phyloP scores from a whole-genome alignment of 2,888 invertebrate genomes.

The Diaperis boleti region DNA sequence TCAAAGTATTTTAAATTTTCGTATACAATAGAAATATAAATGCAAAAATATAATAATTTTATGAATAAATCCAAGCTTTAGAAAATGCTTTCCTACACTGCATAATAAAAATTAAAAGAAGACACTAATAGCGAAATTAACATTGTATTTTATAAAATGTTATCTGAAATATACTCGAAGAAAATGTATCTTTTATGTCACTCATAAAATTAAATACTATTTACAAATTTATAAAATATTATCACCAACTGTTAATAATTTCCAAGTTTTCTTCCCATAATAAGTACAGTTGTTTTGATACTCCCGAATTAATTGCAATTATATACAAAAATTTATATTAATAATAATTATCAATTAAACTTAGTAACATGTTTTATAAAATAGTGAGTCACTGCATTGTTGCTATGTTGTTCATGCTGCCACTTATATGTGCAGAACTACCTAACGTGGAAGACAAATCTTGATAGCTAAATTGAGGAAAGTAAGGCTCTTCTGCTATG shows the following conservation, averaged over 20 bases:
- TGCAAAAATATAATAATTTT: slow-evolving; percentile 10
- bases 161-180: slow-evolving; percentile 9
- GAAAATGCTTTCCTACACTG: slow-evolving; percentile 10
- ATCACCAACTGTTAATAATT: slow-evolving; percentile 37
- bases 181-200: slow-evolving; percentile 14
- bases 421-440: slow-evolving; percentile 73
- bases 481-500: slow-evolving; percentile 79
- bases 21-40: slow-evolving; percentile 24
- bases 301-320: slow-evolving; percentile 20
- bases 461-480: slow-evolving; percentile 89
- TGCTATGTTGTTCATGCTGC: slow-evolving; percentile 71
- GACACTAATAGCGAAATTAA: slow-evolving; percentile 25
- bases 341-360: slow-evolving; percentile 4
- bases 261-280: slow-evolving; percentile 12
- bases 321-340: slow-evolving; percentile 25
- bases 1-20: slow-evolving; percentile 20
- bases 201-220: slow-evolving; percentile 29
- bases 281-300: slow-evolving; percentile 34
- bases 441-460: slow-evolving; percentile 76
- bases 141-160: slow-evolving; percentile 11
- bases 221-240: slow-evolving; percentile 40
- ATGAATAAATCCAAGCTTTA: background rate
- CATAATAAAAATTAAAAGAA: slow-evolving; percentile 4
- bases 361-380: background rate
- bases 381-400: slow-evolving; percentile 62